Percentiles rank a stretch among this genome's conserved stretches.
These are phyloP conservation scores for Temnothorax curvispinosus DNA, from an alignment of 1,140 invertebrate genomes.

Conservation along the genomic window DNA sequence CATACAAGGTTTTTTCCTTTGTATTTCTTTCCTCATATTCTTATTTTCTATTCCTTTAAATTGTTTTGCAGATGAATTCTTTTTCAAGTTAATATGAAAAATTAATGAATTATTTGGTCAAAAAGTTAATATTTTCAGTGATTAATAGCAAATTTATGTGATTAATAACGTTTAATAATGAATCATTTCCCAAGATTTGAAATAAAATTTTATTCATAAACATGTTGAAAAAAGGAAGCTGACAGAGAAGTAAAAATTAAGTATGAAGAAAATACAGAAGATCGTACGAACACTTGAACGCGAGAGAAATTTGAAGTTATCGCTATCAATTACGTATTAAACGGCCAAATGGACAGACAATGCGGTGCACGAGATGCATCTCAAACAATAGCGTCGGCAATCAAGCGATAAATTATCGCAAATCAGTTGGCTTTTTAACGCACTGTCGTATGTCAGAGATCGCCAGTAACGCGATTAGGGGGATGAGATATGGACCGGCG, in stretches of 20 bases:
- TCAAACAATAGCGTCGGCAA: constrained; percentile 29
- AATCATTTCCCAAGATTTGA: too few species aligned
- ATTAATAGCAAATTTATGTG: not conserved
- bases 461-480: constrained; percentile 17
- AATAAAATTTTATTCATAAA: too few species aligned
- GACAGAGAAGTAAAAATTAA: not conserved
- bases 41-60: not conserved
- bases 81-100: not conserved
- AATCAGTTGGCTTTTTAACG: constrained; percentile 39
- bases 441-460: constrained; percentile 18
- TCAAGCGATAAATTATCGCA: constrained; percentile 45
- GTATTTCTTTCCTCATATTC: not conserved
- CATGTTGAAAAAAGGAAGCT: too few species aligned
- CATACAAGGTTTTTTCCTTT: not conserved
- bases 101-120: not conserved
- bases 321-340: not conserved
- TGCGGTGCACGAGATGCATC: not conserved
- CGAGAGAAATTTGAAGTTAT: not conserved
- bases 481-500: constrained; percentile 30
- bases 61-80: not conserved
- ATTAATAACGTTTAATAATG: not conserved
- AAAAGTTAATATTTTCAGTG: not conserved
- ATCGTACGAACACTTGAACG: not conserved
- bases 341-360: not conserved
- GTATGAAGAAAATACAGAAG: not conserved